Evolutionary conservation across 2,797 vertebrate genomes (phyloP).

Genomic region (Pachyuromys duprasi): DNA sequence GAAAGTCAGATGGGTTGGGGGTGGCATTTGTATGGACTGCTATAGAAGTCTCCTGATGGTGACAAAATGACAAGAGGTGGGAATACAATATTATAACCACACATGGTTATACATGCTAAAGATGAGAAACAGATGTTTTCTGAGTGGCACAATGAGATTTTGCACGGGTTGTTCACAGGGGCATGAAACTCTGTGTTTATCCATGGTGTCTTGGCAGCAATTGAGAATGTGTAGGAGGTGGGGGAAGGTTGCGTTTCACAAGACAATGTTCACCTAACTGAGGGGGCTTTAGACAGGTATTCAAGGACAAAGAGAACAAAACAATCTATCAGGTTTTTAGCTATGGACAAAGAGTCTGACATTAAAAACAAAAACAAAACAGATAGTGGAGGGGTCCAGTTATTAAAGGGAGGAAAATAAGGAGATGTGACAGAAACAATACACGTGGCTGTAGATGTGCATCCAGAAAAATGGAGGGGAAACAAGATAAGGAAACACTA

Average conservation of each 20-base stretch:
- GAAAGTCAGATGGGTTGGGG: not conserved
- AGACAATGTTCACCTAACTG: not conserved
- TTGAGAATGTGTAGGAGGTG: not conserved
- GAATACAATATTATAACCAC: not conserved
- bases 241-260: no score
- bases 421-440: not conserved
- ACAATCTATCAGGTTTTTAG: not conserved
- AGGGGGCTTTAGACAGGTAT: not conserved
- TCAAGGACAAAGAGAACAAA: not conserved
- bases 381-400: not conserved
- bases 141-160: not conserved
- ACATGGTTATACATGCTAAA: not conserved
- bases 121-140: not conserved
- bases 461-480: not conserved
- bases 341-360: not conserved
- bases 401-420: not conserved
- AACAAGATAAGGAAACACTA: not conserved
- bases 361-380: not conserved
- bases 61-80: not conserved
- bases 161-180: not conserved
- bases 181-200: accelerated
- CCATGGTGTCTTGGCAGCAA: not conserved
- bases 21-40: conserved; percentile 23
- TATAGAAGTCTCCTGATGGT: conserved; percentile 40
- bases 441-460: not conserved